Evolutionary conservation across 2,888 invertebrate genomes (phyloP), one percentile per base, ranked within the genome.

Genomic region (Oxystoma pomonae): DNA sequence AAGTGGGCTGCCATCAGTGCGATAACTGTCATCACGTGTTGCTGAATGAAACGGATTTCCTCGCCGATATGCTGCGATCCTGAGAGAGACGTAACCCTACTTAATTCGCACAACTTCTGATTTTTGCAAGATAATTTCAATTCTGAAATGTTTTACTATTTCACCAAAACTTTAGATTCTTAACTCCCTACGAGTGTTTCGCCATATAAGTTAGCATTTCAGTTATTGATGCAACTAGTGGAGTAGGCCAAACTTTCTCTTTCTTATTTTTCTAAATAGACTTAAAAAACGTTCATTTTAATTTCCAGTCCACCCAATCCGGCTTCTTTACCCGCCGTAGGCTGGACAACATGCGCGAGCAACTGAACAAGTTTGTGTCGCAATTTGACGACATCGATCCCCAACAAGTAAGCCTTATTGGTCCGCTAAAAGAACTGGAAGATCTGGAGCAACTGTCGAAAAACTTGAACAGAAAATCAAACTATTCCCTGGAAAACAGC

Each of bases 1-100:
- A 87, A 62, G 84, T 90, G 67, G 98, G 98, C 0, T 99, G 99
- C 75, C 86, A 89, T 73, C 89, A 89, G 71, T 99, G 98, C 75
- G 95, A 96, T 78, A 90, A 90, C 16, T 99, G 99, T 76, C 92
- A 92, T 0, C 92, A 96, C 75, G 90, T 93, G 52, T 83, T 99
- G 1, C 81, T 98, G 22, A 91, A 96, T 79, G 90, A 92, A 1
- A 90, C 96, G 0, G 94, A 97, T 72, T 82, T 85, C 12, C 80
- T 97, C 65, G 83, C 87, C 7, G 77, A 80, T 2, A 78, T 88
- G 19, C n/a, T n/a, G n/a, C n/a, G n/a, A n/a, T n/a, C n/a, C n/a
- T n/a, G n/a, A n/a, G n/a, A n/a, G n/a, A n/a, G n/a, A n/a, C n/a
- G n/a, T n/a, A n/a, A n/a, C n/a, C n/a, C n/a, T n/a, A n/a, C n/a